Evolutionary conservation across 2,888 invertebrate species (phyloP), one percentile per base, ranked within the genome.

Genomic region (Limnephilus marmoratus): DNA sequence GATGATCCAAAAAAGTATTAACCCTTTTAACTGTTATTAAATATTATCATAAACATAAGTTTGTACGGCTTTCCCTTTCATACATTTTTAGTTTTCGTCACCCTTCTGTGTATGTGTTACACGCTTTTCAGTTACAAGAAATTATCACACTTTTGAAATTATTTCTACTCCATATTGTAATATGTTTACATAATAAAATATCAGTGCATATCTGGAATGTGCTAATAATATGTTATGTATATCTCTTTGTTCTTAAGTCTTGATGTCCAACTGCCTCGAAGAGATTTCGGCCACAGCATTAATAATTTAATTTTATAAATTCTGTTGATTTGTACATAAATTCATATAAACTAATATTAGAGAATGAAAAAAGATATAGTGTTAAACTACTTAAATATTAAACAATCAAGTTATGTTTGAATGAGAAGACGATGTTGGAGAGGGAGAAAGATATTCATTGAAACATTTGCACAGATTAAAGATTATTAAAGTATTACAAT

Each of bases 261-360:
- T n/a, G 15, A 45, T 86, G 86, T 86, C 86, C 24, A 45, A 45
- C 45, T 45, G 86, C 86, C 86, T 41, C 29, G n/a, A 49, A 31
- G 86, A 45, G 41, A 86, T 92, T 86, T 92, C n/a, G 92, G 92
- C 93, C 92, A 91, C 93, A 92, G 41, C 68, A 91, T 90, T 68
- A 68, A 68, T 88, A 41, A 83, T 85, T 34, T 80, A 81, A 86
- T 86, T 41, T 83, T 86, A 49, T 86, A 90, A 86, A 85, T 83
- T 90, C 82, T 92, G 90, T 92, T 91, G 92, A 93, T 92, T 93
- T 93, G 93, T 93, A 93, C 90, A 93, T 92, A 92, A 90, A 90
- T 90, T 81, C 91, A 90, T 91, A 93, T 93, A 83, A 92, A 87
- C 89, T 88, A 90, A 91, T 88, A 89, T 53, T 93, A 91, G 81